Evolutionary conservation across 2,888 invertebrate genomes (phyloP).

Genomic region (Melolontha melolontha): DNA sequence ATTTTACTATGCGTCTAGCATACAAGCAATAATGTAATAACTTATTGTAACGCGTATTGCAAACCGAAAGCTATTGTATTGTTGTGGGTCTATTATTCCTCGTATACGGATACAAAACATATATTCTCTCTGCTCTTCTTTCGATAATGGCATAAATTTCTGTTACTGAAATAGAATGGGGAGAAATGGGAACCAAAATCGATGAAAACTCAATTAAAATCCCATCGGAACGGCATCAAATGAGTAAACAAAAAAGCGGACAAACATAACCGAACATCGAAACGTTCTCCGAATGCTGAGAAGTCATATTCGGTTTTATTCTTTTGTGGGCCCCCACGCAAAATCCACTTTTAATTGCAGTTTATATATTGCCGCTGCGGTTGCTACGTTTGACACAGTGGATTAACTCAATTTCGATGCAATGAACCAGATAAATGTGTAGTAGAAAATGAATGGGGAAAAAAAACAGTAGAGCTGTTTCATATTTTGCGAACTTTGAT

Average conservation of each 20-base stretch:
- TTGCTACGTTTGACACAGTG: conserved; percentile 25
- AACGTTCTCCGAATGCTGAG: conserved; percentile 24
- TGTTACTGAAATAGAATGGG: conserved; percentile 15
- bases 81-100: no score
- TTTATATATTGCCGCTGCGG: conserved; percentile 18
- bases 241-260: conserved; percentile 23
- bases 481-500: conserved; percentile 14
- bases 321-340: conserved; percentile 8
- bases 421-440: conserved; percentile 17
- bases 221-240: conserved; percentile 30
- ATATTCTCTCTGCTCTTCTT: not conserved
- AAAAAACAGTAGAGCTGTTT: conserved; percentile 6
- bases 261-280: conserved; percentile 4
- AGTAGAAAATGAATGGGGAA: conserved; percentile 1
- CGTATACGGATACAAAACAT: not conserved
- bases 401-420: conserved; percentile 27
- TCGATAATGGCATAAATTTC: conserved; percentile 11
- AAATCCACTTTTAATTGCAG: conserved; percentile 38
- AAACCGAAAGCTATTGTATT: no score
- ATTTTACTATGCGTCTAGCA: no score
- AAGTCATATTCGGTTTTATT: conserved; percentile 34
- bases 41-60: no score
- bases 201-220: conserved; percentile 38
- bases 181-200: conserved; percentile 8
- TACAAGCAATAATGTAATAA: no score